Base-by-base conservation (phyloP, 2,888 invertebrate species). In the Hoplodrina blanda region DNA sequence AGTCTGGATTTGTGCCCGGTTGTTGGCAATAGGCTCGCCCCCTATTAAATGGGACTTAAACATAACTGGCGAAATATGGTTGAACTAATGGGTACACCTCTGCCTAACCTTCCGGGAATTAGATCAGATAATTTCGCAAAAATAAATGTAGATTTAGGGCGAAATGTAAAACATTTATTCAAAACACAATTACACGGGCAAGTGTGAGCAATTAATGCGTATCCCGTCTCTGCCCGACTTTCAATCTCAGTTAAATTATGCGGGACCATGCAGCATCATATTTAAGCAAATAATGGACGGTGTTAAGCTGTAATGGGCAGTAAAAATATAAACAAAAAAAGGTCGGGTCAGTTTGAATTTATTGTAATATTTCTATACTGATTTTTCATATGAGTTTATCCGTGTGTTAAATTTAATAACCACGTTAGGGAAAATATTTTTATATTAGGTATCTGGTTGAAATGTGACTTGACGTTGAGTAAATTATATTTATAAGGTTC, bases 281-380 rank as follows among this genome's bases (percentile, higher is more conserved):
- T 80, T 79, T 75, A 81, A 80, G 76, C 73, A 86, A 86, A 86
- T 81, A 78, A 85, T 81, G 82, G 73, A 85, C 59, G 73, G 73
- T 30, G 17, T 81, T 74, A 50, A 50, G 8, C 70, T 41, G 17
- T 66, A 69, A 60, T 61, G 56, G 54, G 37, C 41, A 67, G 53
- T 67, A 33, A 64, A n/a, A 20, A 68, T 37, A 52, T 46, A 50
- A 41, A 54, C 11, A 75, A 46, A 53, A 62, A 68, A 67, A 54
- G 41, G 49, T 53, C 11, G n/a, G 17, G 41, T 25, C 1, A 3
- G 0, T 52, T 17, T 73, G 1, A 46, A 41, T 44, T n/a, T 65
- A n/a, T 66, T 46, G 44, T 41, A 46, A 19, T 50, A 7, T 46
- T 17, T 25, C 25, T 25, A 25, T 33, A 7, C 33, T 15, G 8